A percentile compares a stretch with the other conserved stretches of the same genome.
These are phyloP conservation scores for Benitochromis conjunctus DNA, from an alignment of 2,113 vertebrate species.

Conservation along the genomic window DNA sequence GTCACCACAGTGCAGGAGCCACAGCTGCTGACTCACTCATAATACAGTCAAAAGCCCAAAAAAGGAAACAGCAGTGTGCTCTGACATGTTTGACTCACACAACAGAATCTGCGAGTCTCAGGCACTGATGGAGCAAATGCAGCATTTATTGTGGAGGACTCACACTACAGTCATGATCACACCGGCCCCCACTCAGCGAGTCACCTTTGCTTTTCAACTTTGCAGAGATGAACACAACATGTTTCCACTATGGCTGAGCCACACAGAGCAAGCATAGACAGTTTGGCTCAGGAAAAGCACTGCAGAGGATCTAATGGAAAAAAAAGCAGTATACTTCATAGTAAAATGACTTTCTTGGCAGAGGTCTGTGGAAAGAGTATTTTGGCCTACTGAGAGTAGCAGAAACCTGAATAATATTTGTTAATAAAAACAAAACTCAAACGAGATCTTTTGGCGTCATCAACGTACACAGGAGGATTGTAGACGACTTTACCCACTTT, in stretches of 20 bases:
- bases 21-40: slow-evolving; percentile 54
- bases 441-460: background rate
- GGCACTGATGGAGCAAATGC: slow-evolving; percentile 9
- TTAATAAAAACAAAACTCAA: background rate
- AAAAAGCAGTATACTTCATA: background rate
- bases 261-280: background rate
- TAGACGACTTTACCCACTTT: background rate
- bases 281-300: background rate
- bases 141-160: slow-evolving; percentile 19
- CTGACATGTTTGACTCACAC: slow-evolving; percentile 55
- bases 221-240: background rate
- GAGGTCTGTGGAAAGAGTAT: background rate
- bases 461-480: background rate
- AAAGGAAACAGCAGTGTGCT: slow-evolving; percentile 54
- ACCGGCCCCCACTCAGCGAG: background rate
- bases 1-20: slow-evolving; percentile 21
- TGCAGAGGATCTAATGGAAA: background rate
- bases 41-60: slow-evolving; percentile 67
- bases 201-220: slow-evolving; percentile 17
- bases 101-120: slow-evolving; percentile 5
- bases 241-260: background rate
- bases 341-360: background rate
- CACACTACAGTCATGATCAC: slow-evolving; percentile 18
- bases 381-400: background rate
- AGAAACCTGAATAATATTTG: background rate